phyloP scores from a whole-genome alignment of 2,888 invertebrate species.

The Ichneumoninae sp. region DNA sequence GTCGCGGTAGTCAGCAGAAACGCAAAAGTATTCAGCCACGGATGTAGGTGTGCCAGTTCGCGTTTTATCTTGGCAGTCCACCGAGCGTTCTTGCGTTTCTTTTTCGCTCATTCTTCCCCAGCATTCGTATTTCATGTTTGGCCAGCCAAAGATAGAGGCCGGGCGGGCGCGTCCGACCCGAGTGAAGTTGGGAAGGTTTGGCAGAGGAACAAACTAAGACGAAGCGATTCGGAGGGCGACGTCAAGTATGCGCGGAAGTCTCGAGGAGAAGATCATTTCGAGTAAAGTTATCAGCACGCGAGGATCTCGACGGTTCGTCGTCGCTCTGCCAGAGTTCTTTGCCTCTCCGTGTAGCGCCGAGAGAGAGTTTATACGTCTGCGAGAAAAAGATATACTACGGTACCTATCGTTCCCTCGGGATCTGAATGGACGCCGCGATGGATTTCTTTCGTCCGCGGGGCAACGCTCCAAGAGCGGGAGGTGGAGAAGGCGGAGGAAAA shows the following conservation, averaged over 20 bases:
- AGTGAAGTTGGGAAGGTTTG: neutral
- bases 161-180: neutral
- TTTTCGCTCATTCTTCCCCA: neutral
- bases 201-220: constrained; percentile 7
- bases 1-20: neutral
- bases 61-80: constrained; percentile 21
- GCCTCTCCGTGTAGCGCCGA: constrained; percentile 24
- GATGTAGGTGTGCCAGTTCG: constrained; percentile 20
- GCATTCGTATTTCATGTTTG: constrained; percentile 14
- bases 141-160: constrained; percentile 3
- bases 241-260: constrained; percentile 41
- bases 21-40: constrained; percentile 4
- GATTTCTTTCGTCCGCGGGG: constrained; percentile 40
- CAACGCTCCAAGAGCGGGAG: constrained; percentile 15
- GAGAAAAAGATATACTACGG: constrained; percentile 43
- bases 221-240: constrained; percentile 23
- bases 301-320: constrained; percentile 50
- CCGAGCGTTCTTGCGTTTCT: neutral
- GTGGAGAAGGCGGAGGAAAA: constrained; percentile 23
- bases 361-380: constrained; percentile 49
- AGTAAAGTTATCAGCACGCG: constrained; percentile 52
- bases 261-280: constrained; percentile 45
- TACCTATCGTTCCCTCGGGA: constrained; percentile 59
- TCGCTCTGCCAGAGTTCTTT: constrained; percentile 45
- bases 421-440: constrained; percentile 58